phyloP scores from a whole-genome alignment of 2,888 invertebrate genomes.

The Oligia fasciuncula region DNA sequence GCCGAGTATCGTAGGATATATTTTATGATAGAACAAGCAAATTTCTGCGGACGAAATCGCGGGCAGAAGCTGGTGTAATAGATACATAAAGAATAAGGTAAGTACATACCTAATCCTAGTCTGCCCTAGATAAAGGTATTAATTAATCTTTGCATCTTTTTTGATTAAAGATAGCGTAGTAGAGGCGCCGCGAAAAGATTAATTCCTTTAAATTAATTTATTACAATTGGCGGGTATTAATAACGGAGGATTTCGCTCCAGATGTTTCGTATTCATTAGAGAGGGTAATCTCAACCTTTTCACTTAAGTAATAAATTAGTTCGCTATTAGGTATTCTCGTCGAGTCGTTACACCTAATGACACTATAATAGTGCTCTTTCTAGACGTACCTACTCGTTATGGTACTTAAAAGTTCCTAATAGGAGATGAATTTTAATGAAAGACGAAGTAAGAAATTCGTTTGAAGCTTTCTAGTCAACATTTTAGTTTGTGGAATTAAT shows the following conservation, averaged over 20 bases:
- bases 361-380: slow-evolving; percentile 15
- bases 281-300: slow-evolving; percentile 54
- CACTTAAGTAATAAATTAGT: slow-evolving; percentile 49
- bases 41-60: neutral
- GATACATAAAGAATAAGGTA: neutral
- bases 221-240: slow-evolving; percentile 66
- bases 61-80: neutral
- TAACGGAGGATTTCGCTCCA: slow-evolving; percentile 60
- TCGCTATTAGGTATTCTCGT: slow-evolving; percentile 38
- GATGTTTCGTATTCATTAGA: slow-evolving; percentile 69
- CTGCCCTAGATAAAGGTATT: neutral
- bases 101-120: too few relatives aligned
- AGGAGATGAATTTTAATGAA: slow-evolving; percentile 24
- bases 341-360: slow-evolving; percentile 31
- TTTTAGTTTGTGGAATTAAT: neutral
- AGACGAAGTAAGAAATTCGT: neutral
- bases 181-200: slow-evolving; percentile 32
- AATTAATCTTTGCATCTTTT: slow-evolving; percentile 5
- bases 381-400: neutral
- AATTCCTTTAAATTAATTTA: slow-evolving; percentile 65
- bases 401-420: slow-evolving; percentile 15
- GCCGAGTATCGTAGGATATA: neutral
- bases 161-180: too few relatives aligned
- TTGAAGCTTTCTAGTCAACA: neutral
- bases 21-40: neutral